Conservation (phyloP, 2,797 vertebrate genomes). For the Mionectes olivaceus region DNA sequence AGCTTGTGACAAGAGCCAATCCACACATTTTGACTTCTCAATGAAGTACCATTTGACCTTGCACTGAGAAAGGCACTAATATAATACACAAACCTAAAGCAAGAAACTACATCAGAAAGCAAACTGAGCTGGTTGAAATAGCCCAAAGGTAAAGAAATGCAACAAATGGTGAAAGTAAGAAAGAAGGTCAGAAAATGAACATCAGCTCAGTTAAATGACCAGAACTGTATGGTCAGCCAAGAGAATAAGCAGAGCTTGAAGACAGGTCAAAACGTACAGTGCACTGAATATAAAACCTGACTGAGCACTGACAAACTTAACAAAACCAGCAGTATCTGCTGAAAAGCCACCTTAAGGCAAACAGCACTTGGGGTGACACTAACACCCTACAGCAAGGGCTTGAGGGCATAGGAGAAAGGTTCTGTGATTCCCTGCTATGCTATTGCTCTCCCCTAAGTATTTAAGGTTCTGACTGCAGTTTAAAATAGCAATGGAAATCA, state of each 20-base stretch:
- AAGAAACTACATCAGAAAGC: background rate
- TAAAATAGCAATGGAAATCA: background rate
- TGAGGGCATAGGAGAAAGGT: background rate
- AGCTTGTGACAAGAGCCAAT: background rate
- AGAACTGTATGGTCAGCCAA: background rate
- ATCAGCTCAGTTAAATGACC: background rate
- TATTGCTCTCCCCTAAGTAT: background rate
- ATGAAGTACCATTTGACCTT: background rate
- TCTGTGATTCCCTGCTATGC: background rate
- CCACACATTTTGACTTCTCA: background rate
- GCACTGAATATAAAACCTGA: background rate
- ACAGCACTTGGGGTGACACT: background rate
- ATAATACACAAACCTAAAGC: background rate
- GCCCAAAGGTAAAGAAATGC: background rate
- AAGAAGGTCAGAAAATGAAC: rapidly evolving
- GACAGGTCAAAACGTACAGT: background rate
- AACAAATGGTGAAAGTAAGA: background rate
- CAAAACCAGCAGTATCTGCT: background rate
- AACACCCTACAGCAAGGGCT: background rate
- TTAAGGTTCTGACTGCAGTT: background rate
- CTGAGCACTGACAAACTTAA: background rate
- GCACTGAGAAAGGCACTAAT: background rate
- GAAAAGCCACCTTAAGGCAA: background rate
- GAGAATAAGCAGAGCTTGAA: background rate
- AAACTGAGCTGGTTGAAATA: background rate